These are phyloP conservation scores for Distichodus sexfasciatus DNA, from an alignment of 2,797 vertebrate species.

Conservation along the genomic window DNA sequence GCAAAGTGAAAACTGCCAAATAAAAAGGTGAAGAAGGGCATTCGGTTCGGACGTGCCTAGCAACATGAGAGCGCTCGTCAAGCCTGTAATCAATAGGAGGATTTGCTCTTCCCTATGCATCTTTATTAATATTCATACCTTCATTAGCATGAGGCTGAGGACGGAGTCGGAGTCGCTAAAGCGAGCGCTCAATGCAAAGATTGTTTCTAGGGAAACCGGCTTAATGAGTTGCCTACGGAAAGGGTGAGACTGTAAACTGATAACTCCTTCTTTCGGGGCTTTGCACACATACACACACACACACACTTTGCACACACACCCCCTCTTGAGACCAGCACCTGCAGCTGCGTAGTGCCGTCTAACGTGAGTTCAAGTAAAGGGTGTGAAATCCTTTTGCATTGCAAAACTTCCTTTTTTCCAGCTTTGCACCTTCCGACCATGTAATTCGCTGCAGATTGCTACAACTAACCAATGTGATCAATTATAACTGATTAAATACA, in stretches of 20 bases:
- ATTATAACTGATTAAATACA: too few species aligned
- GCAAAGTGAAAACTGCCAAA: too few species aligned
- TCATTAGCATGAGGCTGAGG: slow-evolving; percentile 48
- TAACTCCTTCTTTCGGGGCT: slow-evolving; percentile 42
- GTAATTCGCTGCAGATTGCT: too few species aligned
- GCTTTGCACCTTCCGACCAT: too few species aligned
- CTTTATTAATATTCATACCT: slow-evolving; percentile 50
- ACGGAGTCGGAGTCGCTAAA: slow-evolving; percentile 37
- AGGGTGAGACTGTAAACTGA: slow-evolving; percentile 51
- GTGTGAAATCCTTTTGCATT: slow-evolving; percentile 61
- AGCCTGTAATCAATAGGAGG: slow-evolving; percentile 41
- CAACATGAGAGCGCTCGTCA: slow-evolving; percentile 34
- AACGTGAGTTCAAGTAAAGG: slow-evolving; percentile 51
- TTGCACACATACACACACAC: slow-evolving; percentile 37
- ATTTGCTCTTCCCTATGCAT: slow-evolving; percentile 30
- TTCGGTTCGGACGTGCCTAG: slow-evolving; percentile 6
- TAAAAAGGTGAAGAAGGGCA: not conserved
- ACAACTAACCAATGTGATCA: too few species aligned
- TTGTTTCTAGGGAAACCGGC: slow-evolving; percentile 47
- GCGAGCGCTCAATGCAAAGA: slow-evolving; percentile 49
- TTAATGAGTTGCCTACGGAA: slow-evolving; percentile 41
- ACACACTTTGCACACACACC: not conserved
- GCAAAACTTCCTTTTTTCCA: slow-evolving; percentile 19
- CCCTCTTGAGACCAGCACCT: slow-evolving; percentile 56
- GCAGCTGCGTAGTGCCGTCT: slow-evolving; percentile 52